A percentile compares a stretch with the other conserved stretches of the same genome.
phyloP scores from a whole-genome alignment of 2,797 vertebrate species.

The Gorsachius magnificus region DNA sequence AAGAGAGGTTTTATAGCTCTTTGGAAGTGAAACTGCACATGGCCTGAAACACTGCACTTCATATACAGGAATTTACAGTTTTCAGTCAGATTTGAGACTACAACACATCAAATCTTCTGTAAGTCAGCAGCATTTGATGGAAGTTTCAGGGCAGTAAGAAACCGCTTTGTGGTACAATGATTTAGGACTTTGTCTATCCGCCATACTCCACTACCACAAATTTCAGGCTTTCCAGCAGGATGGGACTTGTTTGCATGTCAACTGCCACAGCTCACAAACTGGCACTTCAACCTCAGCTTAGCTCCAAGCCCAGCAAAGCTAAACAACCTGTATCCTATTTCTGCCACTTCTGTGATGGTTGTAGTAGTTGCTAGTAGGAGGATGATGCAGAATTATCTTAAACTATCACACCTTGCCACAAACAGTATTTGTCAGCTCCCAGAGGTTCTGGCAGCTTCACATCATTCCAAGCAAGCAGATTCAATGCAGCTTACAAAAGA shows the following conservation, averaged over 20 bases:
- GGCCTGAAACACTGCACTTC: background rate
- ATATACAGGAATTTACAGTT: background rate
- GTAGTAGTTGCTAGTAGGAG: background rate
- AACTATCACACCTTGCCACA: background rate
- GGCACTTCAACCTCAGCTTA: background rate
- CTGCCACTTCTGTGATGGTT: background rate
- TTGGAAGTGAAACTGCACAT: background rate
- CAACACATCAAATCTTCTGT: background rate
- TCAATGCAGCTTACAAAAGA: background rate
- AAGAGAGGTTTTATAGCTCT: background rate
- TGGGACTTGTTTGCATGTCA: background rate
- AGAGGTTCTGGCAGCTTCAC: background rate
- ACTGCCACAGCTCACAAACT: background rate
- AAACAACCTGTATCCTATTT: background rate
- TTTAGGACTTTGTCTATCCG: background rate
- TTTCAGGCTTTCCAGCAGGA: background rate
- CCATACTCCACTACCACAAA: background rate
- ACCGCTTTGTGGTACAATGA: background rate
- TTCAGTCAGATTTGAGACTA: background rate
- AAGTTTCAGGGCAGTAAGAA: background rate
- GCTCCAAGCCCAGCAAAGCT: background rate
- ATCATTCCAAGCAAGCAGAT: background rate
- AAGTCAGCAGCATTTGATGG: background rate
- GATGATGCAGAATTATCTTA: background rate
- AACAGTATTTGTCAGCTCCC: background rate